Conservation (phyloP, 2,888 invertebrate species). For the Nasonia oneida region DNA sequence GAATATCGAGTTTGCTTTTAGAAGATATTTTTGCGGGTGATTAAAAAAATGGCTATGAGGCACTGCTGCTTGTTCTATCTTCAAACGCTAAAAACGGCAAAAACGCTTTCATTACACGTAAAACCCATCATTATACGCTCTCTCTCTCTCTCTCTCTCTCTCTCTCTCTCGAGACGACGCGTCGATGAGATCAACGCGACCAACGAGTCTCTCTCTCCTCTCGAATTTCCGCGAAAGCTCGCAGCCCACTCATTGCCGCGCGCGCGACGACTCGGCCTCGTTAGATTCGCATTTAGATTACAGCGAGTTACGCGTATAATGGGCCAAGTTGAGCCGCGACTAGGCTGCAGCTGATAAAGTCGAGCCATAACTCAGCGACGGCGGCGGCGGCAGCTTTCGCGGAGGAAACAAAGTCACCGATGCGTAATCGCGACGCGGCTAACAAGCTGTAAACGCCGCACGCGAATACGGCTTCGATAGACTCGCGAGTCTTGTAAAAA, state of each 20-base stretch:
- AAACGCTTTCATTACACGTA: too few species aligned
- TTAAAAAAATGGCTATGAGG: too few species aligned
- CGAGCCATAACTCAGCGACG: constrained; percentile 49
- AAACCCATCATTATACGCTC: neutral
- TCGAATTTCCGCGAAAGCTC: neutral
- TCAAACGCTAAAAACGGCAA: too few species aligned
- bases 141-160: neutral
- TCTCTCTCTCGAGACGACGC: neutral
- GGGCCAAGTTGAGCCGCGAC: constrained; percentile 68
- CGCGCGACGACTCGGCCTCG: constrained; percentile 66
- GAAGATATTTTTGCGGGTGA: neutral
- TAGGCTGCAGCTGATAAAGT: constrained; percentile 47
- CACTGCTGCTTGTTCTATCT: too few species aligned
- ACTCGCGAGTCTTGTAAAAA: neutral
- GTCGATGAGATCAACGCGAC: neutral
- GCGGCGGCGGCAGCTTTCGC: neutral
- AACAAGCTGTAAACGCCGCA: constrained; percentile 43
- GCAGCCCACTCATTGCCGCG: neutral
- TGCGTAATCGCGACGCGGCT: constrained; percentile 9
- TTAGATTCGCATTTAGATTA: constrained; percentile 76
- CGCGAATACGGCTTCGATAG: constrained; percentile 32
- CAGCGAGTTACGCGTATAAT: constrained; percentile 65
- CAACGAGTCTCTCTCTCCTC: neutral
- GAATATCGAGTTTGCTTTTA: neutral
- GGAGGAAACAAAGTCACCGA: constrained; percentile 31